Base-by-base conservation (phyloP, 2,113 vertebrate species). In the Cephalophus harveyi region DNA sequence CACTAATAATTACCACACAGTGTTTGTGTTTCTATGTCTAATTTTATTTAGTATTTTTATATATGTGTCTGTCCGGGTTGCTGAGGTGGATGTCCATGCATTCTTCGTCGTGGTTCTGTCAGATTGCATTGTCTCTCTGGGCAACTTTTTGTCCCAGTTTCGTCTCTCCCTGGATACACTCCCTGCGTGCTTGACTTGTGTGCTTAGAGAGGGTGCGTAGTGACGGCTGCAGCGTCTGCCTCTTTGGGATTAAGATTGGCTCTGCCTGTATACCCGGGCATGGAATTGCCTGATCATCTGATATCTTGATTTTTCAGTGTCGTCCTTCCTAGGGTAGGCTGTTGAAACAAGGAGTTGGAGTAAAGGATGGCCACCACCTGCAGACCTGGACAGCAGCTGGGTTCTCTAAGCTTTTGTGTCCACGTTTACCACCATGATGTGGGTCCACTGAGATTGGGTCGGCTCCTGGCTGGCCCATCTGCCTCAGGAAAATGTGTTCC, bases 381-480 rank as follows among this genome's bases (percentile, higher is more conserved):
- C 71, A 43, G 71, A 76, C 71, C 71, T 76, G 71, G 71, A 43
- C 36, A 27, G 71, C 23, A 27, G 12, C 23, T 43, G 36, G 40
- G 12, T 27, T 25, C 25, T 27, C 71, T 0, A 40, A 76, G 11
- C 4, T 27, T 14, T 7, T 40, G 36, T 3, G 36, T 76, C 40
- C 21, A 27, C 0, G 1, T 40, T 12, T 0, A 14, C 21, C 71
- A 27, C 36, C 12, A 9, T 27, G 21, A 43, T 0, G 1, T 27
- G 71, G 21, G 12, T 76, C 36, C 40, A 7, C 71, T 14, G 14
- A 7, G 11, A 27, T 1, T 27, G 12, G 12, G 40, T 27, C 0
- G 12, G 23, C 71, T 76, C 40, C 40, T 76, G 71, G 40, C 6
- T 43, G 71, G 36, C 12, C 71, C 71, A 14, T 27, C 23, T 43